These are phyloP conservation scores for Paedocypris micromegethes DNA, from an alignment of 2,797 vertebrate genomes.

Conservation along the genomic window DNA sequence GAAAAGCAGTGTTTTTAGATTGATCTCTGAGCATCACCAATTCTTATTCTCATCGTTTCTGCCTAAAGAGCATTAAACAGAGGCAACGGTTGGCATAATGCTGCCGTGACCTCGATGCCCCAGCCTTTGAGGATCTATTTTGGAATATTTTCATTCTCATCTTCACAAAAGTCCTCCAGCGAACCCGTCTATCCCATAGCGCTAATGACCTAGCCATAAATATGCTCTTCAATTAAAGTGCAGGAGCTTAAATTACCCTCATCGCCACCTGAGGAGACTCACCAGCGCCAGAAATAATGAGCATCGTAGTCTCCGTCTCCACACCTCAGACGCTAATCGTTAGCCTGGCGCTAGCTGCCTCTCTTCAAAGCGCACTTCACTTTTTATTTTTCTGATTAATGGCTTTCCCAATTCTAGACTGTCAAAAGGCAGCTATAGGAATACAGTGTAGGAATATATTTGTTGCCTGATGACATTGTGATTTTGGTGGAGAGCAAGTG, in stretches of 20 bases:
- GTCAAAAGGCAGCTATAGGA: no score
- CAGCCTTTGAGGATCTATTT: conserved; percentile 6
- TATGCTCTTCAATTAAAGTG: conserved; percentile 36
- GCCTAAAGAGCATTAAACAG: conserved; percentile 7
- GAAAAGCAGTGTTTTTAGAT: conserved; percentile 4
- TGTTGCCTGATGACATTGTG: no score
- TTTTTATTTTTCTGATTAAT: no score
- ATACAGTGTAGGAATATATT: no score
- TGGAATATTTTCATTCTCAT: conserved; percentile 1
- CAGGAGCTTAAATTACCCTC: conserved; percentile 20
- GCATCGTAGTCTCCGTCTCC: conserved; percentile 32
- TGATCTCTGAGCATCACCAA: neutral
- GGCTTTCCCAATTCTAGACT: no score
- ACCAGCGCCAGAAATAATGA: conserved; percentile 32
- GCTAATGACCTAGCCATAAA: conserved; percentile 22
- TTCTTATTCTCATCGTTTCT: conserved; percentile 10
- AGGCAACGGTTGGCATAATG: conserved; percentile 3
- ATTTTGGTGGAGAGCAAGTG: no score
- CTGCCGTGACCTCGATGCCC: conserved; percentile 4
- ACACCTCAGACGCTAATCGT: conserved; percentile 38
- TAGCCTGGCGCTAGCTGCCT: conserved; percentile 5
- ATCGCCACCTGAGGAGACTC: conserved; percentile 25
- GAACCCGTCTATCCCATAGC: conserved; percentile 15
- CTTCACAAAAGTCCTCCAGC: conserved; percentile 12
- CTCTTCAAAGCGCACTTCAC: no score